phyloP scores from a whole-genome alignment of 1,140 invertebrate species.

The Lordiphosa collinella region DNA sequence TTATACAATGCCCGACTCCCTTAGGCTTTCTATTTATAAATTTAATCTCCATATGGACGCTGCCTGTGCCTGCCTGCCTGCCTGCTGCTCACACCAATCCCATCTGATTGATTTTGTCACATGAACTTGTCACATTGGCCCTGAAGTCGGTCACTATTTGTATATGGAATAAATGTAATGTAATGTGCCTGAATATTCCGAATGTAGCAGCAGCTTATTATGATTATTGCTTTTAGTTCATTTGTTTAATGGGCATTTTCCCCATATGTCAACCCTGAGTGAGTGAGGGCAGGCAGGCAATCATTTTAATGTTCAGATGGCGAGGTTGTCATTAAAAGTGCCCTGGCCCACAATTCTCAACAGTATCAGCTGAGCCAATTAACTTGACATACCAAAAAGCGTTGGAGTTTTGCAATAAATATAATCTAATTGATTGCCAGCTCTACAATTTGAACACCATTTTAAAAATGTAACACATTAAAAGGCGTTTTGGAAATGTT shows the following conservation, averaged over 20 bases:
- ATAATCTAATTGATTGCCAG: constrained; percentile 20
- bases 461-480: too few species aligned
- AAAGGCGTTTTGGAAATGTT: too few species aligned
- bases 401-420: constrained; percentile 18
- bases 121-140: constrained; percentile 59
- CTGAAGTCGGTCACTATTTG: constrained; percentile 55
- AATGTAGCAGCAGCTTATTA: constrained; percentile 38
- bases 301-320: constrained; percentile 44
- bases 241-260: constrained; percentile 62
- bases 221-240: constrained; percentile 68
- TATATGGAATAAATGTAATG: constrained; percentile 6
- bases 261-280: neutral
- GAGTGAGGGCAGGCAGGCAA: constrained; percentile 17
- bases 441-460: too few species aligned
- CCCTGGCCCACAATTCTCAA: constrained; percentile 3
- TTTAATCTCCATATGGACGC: constrained; percentile 62
- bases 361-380: neutral
- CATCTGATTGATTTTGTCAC: constrained; percentile 63
- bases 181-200: neutral
- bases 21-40: constrained; percentile 23
- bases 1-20: neutral
- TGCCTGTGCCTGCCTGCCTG: constrained; percentile 16
- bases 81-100: constrained; percentile 20
- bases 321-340: constrained; percentile 18
- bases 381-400: too few species aligned